These are phyloP conservation scores for Phrynocephalus versicolor DNA, from an alignment of 2,113 vertebrate species.

Conservation along the genomic window DNA sequence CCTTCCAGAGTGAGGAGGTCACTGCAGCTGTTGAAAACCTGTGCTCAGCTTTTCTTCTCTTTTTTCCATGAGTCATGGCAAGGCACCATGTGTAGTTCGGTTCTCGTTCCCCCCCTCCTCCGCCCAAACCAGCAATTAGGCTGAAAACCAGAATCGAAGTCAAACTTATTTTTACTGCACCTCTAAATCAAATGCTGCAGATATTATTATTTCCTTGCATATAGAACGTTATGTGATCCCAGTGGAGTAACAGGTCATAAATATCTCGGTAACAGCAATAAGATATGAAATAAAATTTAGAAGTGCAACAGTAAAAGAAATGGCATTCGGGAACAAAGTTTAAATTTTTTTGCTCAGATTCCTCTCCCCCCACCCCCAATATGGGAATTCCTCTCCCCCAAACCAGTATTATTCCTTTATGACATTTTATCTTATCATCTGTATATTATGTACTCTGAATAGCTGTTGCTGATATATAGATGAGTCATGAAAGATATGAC, in stretches of 20 bases:
- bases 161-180: neutral
- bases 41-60: neutral
- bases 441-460: constrained; percentile 61
- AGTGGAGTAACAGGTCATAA: neutral
- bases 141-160: neutral
- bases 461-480: constrained; percentile 4
- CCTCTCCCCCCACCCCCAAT: constrained; percentile 45
- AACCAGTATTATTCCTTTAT: constrained; percentile 52
- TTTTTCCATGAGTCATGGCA: neutral
- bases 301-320: constrained; percentile 38
- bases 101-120: neutral
- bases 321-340: neutral
- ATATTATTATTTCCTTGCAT: neutral
- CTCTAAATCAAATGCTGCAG: constrained; percentile 4
- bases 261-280: constrained; percentile 31
- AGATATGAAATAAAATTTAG: constrained; percentile 40
- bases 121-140: neutral
- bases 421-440: constrained; percentile 59
- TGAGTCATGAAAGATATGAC: constrained; percentile 28
- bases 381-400: constrained; percentile 45
- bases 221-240: constrained; percentile 5
- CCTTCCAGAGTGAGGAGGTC: neutral
- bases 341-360: constrained; percentile 58
- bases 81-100: neutral
- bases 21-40: neutral